Percentiles rank a stretch among this genome's conserved stretches.
Conservation (phyloP, 2,797 vertebrate genomes). For the Premnoplex brunnescens region DNA sequence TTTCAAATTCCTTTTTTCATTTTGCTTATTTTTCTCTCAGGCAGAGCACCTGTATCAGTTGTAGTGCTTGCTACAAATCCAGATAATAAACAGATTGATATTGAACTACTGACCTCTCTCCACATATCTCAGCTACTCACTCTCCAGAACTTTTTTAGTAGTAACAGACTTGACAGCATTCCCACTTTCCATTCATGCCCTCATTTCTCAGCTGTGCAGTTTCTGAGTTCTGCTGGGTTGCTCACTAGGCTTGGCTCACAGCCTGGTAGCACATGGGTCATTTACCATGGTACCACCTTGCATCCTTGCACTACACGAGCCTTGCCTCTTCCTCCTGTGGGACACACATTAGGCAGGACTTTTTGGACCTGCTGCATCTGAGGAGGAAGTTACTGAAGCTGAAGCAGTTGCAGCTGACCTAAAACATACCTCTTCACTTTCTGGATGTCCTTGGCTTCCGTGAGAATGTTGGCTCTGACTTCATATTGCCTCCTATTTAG, state of each 20-base stretch:
- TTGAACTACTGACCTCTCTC: not conserved
- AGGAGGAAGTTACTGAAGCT: not conserved
- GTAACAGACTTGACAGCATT: not conserved
- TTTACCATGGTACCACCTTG: not conserved
- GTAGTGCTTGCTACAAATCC: not conserved
- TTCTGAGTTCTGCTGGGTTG: not conserved
- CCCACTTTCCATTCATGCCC: not conserved
- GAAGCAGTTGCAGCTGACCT: not conserved
- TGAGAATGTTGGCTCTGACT: not conserved
- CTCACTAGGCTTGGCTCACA: not conserved
- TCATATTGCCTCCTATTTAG: not conserved
- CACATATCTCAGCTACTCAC: not conserved
- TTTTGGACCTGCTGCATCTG: not conserved
- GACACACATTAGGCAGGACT: not conserved
- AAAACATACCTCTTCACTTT: not conserved
- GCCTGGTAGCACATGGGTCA: not conserved
- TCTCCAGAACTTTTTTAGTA: not conserved
- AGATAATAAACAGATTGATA: rapidly evolving
- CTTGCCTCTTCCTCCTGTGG: not conserved
- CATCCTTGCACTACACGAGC: rapidly evolving
- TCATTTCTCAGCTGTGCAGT: not conserved
- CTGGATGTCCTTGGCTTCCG: not conserved
- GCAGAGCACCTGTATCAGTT: not conserved
- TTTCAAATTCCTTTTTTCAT: not conserved
- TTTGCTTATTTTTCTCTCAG: not conserved